Base-by-base conservation (phyloP, 2,888 invertebrate species). In the Lepidonotus clava region DNA sequence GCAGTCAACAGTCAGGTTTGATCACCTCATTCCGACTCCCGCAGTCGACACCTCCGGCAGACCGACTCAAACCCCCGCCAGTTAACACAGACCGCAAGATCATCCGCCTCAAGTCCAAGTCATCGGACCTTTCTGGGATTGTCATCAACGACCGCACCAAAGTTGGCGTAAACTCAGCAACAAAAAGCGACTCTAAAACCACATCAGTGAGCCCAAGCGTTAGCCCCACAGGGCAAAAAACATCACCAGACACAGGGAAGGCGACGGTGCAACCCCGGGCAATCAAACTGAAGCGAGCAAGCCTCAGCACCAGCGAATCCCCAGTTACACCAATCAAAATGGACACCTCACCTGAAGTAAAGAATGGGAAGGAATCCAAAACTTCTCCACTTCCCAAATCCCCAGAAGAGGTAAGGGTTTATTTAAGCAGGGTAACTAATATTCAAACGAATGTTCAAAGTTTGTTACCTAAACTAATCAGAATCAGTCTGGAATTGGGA, bases 31-130 rank as follows among this genome's bases (percentile, higher is more conserved):
- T 89, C 83, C 18, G 71, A 34, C 71, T 71, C 38, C 71, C 71
- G 11, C 36, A 32, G 5, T 71, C 71, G 5, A 34, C 34, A 21
- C 71, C 71, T 18, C 24, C 46, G 6, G 56, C 51, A 24, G 90
- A 90, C 36, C 88, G 91, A 2, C 87, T 92, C 24, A 92, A 92
- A 86, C 92, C 91, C 6, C 92, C 92, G 6, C 91, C 91, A 51
- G 89, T 92, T 18, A 90, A 91, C 86, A 89, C 89, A 86, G 89
- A 90, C 6, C 91, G 90, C 85, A 93, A 93, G 89, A 91, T 89
- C 38, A 90, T 93, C 34, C 91, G 91, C 87, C 87, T 93, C 11
- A 88, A 71, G 4, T 28, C 80, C 41, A 84, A 61, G 36, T 85
- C 85, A n/a, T 18, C 85, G 11, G 40, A 28, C 6, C 0, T 83